Evolutionary conservation across 2,113 vertebrate species (phyloP).

Genomic region (Platysteira castanea): DNA sequence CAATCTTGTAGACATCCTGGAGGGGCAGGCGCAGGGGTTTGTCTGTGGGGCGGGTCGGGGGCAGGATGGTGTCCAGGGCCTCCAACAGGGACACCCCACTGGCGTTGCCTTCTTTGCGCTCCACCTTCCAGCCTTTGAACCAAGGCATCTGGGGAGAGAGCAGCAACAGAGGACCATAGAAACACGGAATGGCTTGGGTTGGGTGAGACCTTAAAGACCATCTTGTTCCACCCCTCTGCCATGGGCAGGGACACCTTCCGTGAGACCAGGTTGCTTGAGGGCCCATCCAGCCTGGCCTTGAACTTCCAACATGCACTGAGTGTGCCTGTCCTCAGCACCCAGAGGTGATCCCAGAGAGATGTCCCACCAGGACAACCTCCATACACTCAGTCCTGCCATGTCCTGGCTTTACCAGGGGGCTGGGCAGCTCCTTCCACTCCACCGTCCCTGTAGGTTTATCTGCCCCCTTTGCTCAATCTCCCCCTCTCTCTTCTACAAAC

Average conservation of each 20-base stretch:
- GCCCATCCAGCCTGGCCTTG: background rate
- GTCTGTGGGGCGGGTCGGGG: conserved; percentile 82
- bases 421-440: background rate
- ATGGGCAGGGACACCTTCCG: background rate
- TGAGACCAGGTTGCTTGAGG: background rate
- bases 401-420: background rate
- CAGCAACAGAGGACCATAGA: background rate
- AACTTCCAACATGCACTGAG: background rate
- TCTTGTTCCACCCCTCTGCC: background rate
- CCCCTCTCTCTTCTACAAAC: background rate
- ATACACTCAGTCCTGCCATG: background rate
- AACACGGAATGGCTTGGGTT: background rate
- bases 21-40: conserved; percentile 82
- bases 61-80: conserved; percentile 85
- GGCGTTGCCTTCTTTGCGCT: conserved; percentile 84
- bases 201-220: background rate
- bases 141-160: conserved; percentile 80
- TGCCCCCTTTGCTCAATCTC: background rate
- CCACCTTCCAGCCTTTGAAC: conserved; percentile 91
- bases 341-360: background rate
- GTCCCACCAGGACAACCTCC: background rate
- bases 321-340: background rate
- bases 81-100: conserved; percentile 82
- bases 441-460: background rate
- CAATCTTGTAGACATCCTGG: conserved; percentile 84